Conservation (phyloP, 2,113 vertebrate species). For the Pedetes capensis region DNA sequence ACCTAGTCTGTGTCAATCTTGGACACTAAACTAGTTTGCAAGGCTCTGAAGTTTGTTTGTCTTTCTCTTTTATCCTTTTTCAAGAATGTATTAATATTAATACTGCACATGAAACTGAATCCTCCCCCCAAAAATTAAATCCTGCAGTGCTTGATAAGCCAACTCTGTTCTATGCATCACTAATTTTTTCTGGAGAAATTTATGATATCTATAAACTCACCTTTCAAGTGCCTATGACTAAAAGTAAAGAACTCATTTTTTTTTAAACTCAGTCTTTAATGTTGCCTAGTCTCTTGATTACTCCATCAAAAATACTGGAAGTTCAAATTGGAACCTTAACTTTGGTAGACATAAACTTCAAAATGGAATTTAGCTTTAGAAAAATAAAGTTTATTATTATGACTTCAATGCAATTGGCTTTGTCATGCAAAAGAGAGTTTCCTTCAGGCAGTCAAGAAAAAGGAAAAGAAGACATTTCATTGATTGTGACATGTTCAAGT, state of each 20-base stretch:
- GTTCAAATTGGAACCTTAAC: background rate
- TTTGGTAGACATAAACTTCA: background rate
- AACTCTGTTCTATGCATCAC: background rate
- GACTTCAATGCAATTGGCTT: background rate
- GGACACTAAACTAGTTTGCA: conserved; percentile 42
- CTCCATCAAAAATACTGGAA: background rate
- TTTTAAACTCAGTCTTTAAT: background rate
- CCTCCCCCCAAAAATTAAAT: background rate
- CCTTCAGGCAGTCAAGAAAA: background rate
- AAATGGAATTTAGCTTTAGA: conserved; percentile 1
- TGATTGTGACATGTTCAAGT: background rate
- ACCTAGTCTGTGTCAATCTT: conserved; percentile 51
- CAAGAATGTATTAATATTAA: conserved; percentile 58
- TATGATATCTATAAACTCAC: background rate
- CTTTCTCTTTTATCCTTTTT: background rate
- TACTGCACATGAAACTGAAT: background rate
- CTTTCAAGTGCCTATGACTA: background rate
- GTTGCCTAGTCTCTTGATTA: background rate
- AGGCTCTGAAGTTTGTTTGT: conserved; percentile 35
- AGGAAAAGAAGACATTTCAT: background rate
- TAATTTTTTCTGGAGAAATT: conserved; percentile 18
- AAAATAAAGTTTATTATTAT: background rate
- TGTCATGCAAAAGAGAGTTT: background rate
- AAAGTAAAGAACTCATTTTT: conserved; percentile 1
- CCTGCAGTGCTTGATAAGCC: background rate